Evolutionary conservation across 2,797 vertebrate genomes (phyloP), one percentile per base, ranked within the genome.

Genomic region (Clarias laeviceps): DNA sequence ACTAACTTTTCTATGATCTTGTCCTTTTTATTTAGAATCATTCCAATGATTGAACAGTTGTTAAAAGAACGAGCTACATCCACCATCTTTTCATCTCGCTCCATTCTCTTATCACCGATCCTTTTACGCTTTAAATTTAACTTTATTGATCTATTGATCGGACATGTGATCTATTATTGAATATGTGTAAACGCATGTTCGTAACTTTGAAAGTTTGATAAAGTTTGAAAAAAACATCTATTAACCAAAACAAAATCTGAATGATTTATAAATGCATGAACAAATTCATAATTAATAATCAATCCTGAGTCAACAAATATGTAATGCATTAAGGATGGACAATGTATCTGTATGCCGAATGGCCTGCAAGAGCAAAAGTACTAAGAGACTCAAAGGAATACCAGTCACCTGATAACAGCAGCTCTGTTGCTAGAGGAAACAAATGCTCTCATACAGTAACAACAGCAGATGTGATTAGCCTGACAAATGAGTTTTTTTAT

Each of bases 351-450:
- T 54, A 81, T 82, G 27, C 22, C 79, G 57, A 37, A 22, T 50
- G 32, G 54, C 62, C 73, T 65, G 40, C 45, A 37, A 78, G n/a
- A 57, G 62, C 45, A 77, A 78, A 59, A 37, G 29, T 17, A 37
- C 32, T n/a, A n/a, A 54, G 37, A 72, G 37, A 40, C 57, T 56
- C 45, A 57, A 34, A 72, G 66, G 56, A 64, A 65, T 65, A 57
- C 34, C 45, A 12, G 82, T 61, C 40, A 59, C 74, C 66, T 80
- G 68, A 82, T 59, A 80, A 84, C 82, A 79, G 32, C 27, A 40
- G 59, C 32, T 18, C 59, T 24, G 76, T 66, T n/a, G 45, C 76
- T 50, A 80, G 56, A 73, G 27, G 12, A 59, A 83, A n/a, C 40
- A 18, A 72, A 72, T 59, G 70, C 22, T 20, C 20, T 61, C 24